A percentile compares a stretch with the other conserved stretches of the same genome.
These are phyloP conservation scores for Phocoena phocoena DNA, from an alignment of 2,113 vertebrate genomes.

Conservation along the genomic window DNA sequence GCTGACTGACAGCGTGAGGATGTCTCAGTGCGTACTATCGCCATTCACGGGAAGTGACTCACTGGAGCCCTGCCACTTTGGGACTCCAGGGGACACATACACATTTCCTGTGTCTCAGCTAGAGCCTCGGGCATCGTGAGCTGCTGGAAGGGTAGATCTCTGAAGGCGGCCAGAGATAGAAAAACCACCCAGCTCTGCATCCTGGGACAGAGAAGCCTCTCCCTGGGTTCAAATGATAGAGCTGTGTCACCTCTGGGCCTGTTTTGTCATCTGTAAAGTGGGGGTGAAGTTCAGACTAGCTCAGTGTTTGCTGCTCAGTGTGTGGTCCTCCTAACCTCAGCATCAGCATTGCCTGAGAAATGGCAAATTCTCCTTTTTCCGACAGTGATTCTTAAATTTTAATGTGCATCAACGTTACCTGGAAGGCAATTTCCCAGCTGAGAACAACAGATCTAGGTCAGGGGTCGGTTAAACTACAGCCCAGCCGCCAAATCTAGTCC, in stretches of 20 bases:
- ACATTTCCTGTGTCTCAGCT: conserved; percentile 44
- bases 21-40: background rate
- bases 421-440: background rate
- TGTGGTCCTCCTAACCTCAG: background rate
- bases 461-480: background rate
- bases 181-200: background rate
- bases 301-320: background rate
- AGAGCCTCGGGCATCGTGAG: background rate
- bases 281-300: background rate
- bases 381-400: background rate
- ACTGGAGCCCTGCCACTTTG: background rate
- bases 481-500: background rate
- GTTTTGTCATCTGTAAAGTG: background rate
- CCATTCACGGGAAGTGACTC: conserved; percentile 56
- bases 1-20: background rate
- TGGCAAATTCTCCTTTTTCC: background rate
- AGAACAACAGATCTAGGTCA: background rate
- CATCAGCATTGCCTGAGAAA: background rate
- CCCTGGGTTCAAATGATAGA: background rate
- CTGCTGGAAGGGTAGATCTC: background rate
- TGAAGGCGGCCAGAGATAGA: background rate
- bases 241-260: background rate
- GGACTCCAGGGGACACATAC: conserved; percentile 27
- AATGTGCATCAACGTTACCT: too few relatives aligned
- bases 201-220: background rate